Evolutionary conservation across 23 tunicate genomes (phyloP).

Genomic region (Styela clava): DNA sequence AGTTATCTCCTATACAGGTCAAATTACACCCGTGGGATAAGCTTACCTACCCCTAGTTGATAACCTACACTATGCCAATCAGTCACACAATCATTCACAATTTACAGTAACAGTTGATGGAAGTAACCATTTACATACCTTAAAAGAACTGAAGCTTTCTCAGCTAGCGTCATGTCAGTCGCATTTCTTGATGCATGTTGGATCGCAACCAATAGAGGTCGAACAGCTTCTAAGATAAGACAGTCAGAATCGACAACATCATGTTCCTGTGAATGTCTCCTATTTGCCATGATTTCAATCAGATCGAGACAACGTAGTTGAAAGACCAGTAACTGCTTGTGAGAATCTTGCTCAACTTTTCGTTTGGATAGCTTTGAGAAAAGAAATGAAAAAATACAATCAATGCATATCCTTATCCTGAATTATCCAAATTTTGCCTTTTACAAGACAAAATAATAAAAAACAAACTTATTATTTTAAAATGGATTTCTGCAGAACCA

Average conservation of each 20-base stretch:
- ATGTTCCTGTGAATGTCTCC: neutral
- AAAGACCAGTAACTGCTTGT: slow-evolving; percentile 32
- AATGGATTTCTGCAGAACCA: too few species aligned
- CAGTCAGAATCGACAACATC: slow-evolving; percentile 3
- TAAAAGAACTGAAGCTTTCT: slow-evolving; percentile 59
- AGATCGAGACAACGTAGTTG: slow-evolving; percentile 77
- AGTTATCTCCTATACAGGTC: too few species aligned
- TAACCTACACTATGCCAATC: too few species aligned
- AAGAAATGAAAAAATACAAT: neutral
- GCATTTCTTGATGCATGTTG: slow-evolving; percentile 49
- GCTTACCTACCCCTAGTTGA: too few species aligned
- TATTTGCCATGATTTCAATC: slow-evolving; percentile 42
- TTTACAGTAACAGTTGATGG: too few species aligned
- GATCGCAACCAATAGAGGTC: slow-evolving; percentile 58
- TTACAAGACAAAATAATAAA: neutral
- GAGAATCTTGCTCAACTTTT: slow-evolving; percentile 13
- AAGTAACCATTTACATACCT: slow-evolving; percentile 49
- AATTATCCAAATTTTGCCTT: neutral
- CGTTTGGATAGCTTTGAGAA: slow-evolving; percentile 9
- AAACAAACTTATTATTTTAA: too few species aligned
- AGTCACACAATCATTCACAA: too few species aligned
- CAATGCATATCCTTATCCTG: too few species aligned
- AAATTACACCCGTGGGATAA: too few species aligned
- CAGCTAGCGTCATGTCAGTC: slow-evolving; percentile 47
- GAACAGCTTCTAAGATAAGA: slow-evolving; percentile 50